Evolutionary conservation across 2,888 invertebrate species (phyloP).

Genomic region (Microdon myrmicae): DNA sequence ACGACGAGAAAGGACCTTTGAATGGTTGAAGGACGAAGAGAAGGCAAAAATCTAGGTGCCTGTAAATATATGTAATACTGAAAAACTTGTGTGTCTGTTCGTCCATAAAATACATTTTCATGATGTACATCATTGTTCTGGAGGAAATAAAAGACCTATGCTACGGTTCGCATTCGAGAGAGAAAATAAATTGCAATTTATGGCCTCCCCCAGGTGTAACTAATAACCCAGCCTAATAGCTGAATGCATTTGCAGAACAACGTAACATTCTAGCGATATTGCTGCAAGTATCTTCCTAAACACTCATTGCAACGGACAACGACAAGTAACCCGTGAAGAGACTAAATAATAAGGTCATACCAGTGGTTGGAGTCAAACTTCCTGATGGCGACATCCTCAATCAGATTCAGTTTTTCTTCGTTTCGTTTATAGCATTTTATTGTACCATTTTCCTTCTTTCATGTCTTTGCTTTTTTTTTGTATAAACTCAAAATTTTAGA

Average conservation of each 20-base stretch:
- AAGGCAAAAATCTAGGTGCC: not conserved
- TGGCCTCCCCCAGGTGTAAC: too few relatives aligned
- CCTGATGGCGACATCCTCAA: slow-evolving; percentile 38
- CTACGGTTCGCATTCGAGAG: not conserved
- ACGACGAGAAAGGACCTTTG: too few relatives aligned
- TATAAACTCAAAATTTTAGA: slow-evolving; percentile 34
- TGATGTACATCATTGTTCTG: slow-evolving; percentile 24
- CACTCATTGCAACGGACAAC: too few relatives aligned
- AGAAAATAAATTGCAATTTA: too few relatives aligned
- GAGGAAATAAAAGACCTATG: not conserved
- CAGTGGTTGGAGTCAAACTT: slow-evolving; percentile 36
- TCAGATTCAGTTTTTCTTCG: slow-evolving; percentile 18
- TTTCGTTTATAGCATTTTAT: too few relatives aligned
- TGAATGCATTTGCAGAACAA: too few relatives aligned
- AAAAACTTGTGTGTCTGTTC: slow-evolving; percentile 10
- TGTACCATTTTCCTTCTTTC: too few relatives aligned
- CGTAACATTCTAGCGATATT: too few relatives aligned
- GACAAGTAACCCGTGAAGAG: too few relatives aligned
- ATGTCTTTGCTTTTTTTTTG: slow-evolving; percentile 9
- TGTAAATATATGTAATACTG: not conserved
- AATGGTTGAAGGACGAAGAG: not conserved
- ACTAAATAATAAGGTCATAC: too few relatives aligned
- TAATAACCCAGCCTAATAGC: too few relatives aligned
- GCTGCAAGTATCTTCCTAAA: too few relatives aligned
- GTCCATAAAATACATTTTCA: slow-evolving; percentile 28